These are phyloP conservation scores for Pocillopora grandis DNA, from an alignment of 92 coral and sea anemone genomes.

Conservation along the genomic window DNA sequence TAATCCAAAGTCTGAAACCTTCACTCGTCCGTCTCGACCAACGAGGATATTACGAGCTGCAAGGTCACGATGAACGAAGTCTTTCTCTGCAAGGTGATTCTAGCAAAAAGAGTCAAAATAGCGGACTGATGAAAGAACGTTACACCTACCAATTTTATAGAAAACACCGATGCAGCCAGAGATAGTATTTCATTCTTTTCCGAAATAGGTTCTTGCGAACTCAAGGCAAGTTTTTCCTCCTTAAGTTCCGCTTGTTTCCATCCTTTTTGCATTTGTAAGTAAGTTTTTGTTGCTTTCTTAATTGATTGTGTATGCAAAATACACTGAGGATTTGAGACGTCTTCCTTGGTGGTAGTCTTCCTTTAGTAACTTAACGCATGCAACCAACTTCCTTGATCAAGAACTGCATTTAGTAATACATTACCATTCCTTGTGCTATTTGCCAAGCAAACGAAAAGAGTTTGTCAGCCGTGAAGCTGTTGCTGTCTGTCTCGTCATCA, in stretches of 20 bases:
- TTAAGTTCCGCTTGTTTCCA: too few species aligned
- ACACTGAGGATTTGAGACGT: too few species aligned
- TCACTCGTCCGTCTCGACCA: not conserved
- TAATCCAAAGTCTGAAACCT: slow-evolving; percentile 7
- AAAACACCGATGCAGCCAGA: too few species aligned
- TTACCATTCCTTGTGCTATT: slow-evolving; percentile 19
- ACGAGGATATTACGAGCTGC: slow-evolving; percentile 8
- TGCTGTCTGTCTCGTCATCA: not conserved
- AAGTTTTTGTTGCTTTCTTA: too few species aligned
- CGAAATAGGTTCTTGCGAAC: too few species aligned
- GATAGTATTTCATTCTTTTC: too few species aligned
- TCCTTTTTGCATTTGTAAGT: too few species aligned
- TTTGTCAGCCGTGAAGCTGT: not conserved
- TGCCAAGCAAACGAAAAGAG: slow-evolving; percentile 15
- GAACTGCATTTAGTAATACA: not conserved
- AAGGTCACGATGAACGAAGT: not conserved
- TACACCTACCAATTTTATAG: not conserved
- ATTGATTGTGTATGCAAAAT: too few species aligned
- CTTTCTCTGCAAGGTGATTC: slow-evolving; percentile 5
- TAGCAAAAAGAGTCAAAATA: not conserved
- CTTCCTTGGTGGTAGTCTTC: not conserved
- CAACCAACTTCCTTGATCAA: not conserved
- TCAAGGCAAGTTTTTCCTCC: not conserved
- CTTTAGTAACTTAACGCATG: not conserved
- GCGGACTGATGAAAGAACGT: not conserved